These are phyloP conservation scores for Strix uralensis DNA, from an alignment of 2,113 vertebrate species.

Conservation along the genomic window DNA sequence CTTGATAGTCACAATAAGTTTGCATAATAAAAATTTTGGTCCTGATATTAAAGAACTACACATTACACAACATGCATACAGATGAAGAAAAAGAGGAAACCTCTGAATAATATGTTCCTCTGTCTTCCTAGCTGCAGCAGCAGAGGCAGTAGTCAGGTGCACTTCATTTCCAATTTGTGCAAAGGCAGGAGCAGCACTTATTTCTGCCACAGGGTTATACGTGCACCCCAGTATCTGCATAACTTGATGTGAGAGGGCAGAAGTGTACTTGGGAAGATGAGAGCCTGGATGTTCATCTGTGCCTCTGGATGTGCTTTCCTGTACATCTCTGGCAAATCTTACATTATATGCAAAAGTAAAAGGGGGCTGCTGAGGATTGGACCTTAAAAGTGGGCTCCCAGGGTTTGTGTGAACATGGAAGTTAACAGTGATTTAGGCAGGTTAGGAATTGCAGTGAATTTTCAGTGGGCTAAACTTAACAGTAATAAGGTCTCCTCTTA, in stretches of 20 bases:
- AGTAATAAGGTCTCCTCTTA: not conserved
- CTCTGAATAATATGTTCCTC: not conserved
- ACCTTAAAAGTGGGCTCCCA: not conserved
- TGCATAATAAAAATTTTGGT: slow-evolving; percentile 39
- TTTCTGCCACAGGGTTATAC: not conserved
- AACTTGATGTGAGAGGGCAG: not conserved
- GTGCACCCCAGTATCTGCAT: not conserved
- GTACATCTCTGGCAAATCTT: not conserved
- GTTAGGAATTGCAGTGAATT: not conserved
- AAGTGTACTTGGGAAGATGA: not conserved
- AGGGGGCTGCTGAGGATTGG: not conserved
- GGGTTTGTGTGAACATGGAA: not conserved
- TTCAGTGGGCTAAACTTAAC: not conserved
- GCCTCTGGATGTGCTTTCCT: not conserved
- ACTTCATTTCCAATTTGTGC: not conserved
- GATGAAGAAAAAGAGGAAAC: slow-evolving; percentile 20
- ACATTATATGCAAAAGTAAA: not conserved
- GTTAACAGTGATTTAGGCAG: not conserved
- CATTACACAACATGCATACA: not conserved
- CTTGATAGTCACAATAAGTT: slow-evolving; percentile 46
- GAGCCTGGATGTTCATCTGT: not conserved
- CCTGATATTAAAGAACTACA: slow-evolving; percentile 20
- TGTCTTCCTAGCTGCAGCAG: not conserved
- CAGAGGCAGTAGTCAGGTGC: not conserved
- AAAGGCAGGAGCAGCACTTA: not conserved